phyloP scores from a whole-genome alignment of 2,888 invertebrate species.

The Microplitis manilae region DNA sequence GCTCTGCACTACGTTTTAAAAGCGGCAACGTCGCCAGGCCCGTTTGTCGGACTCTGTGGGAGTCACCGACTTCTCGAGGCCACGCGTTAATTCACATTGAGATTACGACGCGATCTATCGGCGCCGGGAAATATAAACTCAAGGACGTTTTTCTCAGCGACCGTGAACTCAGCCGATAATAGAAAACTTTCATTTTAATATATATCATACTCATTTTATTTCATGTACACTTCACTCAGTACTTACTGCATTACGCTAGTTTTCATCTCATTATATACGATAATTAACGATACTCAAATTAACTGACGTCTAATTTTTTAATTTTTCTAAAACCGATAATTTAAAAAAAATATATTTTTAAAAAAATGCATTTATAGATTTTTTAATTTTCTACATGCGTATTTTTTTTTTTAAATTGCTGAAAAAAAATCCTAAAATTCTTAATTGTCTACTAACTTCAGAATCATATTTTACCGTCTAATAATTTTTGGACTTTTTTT shows the following conservation, averaged over 20 bases:
- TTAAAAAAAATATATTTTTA: too few relatives aligned
- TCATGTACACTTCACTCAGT: constrained; percentile 7
- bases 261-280: neutral
- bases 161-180: constrained; percentile 61
- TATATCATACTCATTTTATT: constrained; percentile 32
- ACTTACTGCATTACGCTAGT: neutral
- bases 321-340: too few relatives aligned
- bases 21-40: constrained; percentile 48
- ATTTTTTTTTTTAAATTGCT: too few relatives aligned
- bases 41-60: constrained; percentile 57
- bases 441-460: too few relatives aligned
- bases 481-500: too few relatives aligned
- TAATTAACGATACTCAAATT: too few relatives aligned
- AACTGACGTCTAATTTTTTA: too few relatives aligned
- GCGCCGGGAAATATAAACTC: constrained; percentile 67
- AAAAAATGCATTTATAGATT: too few relatives aligned
- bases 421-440: too few relatives aligned
- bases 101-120: constrained; percentile 71
- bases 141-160: constrained; percentile 64
- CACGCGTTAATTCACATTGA: constrained; percentile 65
- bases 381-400: too few relatives aligned
- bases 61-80: constrained; percentile 72
- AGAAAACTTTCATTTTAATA: constrained; percentile 55
- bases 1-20: constrained; percentile 28
- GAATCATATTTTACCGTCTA: too few relatives aligned